Base-by-base conservation (phyloP, 2,888 invertebrate genomes). In the Lasioglossum malachurum region DNA sequence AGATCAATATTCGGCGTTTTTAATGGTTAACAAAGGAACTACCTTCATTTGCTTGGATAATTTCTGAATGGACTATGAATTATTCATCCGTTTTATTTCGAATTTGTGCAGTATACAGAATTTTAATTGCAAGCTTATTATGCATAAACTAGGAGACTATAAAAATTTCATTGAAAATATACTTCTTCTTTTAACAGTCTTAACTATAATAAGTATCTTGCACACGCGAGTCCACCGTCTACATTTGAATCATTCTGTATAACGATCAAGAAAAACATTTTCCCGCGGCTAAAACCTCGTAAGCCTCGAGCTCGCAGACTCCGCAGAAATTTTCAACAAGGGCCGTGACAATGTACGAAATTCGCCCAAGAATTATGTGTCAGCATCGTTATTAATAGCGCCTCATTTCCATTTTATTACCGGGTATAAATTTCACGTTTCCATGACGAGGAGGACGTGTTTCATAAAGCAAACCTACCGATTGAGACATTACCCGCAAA, bases 401-500 rank as follows among this genome's bases (percentile, higher is more conserved):
- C 16, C 79, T 46, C 46, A 67, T 85, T 85, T 76, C 64, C 85
- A 79, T 85, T 79, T 76, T 67, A 85, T 84, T 80, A 71, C 14
- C 49, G 35, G 72, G 69, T 64, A 80, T 44, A 84, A 80, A 80
- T 86, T 77, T 72, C 46, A 4, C 64, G 76, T 69, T 57, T 38
- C 53, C 76, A 76, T 60, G 78, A 79, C 46, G 46, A 31, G 46
- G 64, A 35, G 8, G 69, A 71, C 73, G 49, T 53, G 76, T 38
- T 53, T 53, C 73, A 44, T 23, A 49, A 80, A 69, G 44, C 41
- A 49, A 38, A 14, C 23, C 69, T 53, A 19, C n/a, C 53, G 73
- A 90, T 90, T 86, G 81, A 90, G 87, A 88, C 84, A 75, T 90
- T 84, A 81, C 72, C 71, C 71, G 80, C 67, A 71, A 86, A 87